Evolutionary conservation across 1,140 invertebrate genomes (phyloP).

Genomic region (Eupristina koningsbergeri): DNA sequence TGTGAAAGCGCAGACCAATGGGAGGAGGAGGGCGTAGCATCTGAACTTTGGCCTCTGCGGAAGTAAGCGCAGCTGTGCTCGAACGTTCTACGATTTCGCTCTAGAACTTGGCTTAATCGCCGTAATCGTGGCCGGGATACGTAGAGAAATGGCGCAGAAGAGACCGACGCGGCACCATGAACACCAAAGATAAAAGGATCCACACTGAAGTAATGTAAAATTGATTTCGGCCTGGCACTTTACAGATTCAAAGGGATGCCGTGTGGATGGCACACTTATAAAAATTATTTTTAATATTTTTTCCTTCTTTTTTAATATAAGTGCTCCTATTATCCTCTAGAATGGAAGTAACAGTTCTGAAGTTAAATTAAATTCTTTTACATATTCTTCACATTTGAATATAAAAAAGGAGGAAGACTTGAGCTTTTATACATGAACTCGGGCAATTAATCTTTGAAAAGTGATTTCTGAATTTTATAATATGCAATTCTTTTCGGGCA

Average conservation of each 20-base stretch:
- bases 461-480: too few species aligned
- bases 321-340: background rate
- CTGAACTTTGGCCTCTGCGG: background rate
- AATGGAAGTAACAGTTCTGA: background rate
- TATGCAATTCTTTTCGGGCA: too few species aligned
- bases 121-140: slow-evolving; percentile 13
- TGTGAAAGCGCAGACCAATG: background rate
- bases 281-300: background rate
- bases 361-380: too few species aligned
- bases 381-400: too few species aligned
- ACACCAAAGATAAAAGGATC: slow-evolving; percentile 12
- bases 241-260: background rate
- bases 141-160: slow-evolving; percentile 25
- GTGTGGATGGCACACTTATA: background rate
- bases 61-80: slow-evolving; percentile 17
- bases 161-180: background rate
- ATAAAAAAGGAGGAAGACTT: too few species aligned
- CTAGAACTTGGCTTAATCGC: slow-evolving; percentile 20
- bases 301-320: background rate
- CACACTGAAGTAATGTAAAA: background rate
- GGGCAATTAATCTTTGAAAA: too few species aligned
- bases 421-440: too few species aligned
- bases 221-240: slow-evolving; percentile 13
- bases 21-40: background rate
- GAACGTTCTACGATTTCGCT: background rate